Conservation (phyloP, 92 coral and sea anemone genomes). For the Muricea muricata region DNA sequence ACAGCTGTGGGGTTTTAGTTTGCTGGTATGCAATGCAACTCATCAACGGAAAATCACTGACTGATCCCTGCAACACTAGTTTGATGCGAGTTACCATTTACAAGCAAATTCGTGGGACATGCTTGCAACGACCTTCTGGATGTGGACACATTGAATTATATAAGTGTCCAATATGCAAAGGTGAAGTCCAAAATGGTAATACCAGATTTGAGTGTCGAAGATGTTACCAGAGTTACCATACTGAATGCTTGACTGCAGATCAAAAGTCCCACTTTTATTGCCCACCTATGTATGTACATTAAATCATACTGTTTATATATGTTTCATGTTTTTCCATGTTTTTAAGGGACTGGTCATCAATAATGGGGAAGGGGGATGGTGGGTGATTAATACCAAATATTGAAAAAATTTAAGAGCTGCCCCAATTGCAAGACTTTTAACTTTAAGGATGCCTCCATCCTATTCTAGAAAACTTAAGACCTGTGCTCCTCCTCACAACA, state of each 20-base stretch:
- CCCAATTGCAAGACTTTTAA: too few relatives aligned
- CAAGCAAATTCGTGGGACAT: not conserved
- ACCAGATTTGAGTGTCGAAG: not conserved
- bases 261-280: not conserved
- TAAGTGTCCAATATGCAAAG: not conserved
- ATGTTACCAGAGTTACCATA: conserved; percentile 1
- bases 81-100: not conserved
- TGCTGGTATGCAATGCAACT: not conserved
- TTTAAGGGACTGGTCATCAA: too few relatives aligned
- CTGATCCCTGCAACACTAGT: not conserved
- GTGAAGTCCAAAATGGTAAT: not conserved
- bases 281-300: not conserved
- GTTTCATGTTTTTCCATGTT: too few relatives aligned
- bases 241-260: not conserved
- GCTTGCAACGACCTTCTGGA: not conserved
- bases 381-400: too few relatives aligned
- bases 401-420: too few relatives aligned
- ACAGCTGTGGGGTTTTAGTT: not conserved
- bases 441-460: too few relatives aligned
- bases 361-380: too few relatives aligned
- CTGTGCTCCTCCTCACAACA: too few relatives aligned
- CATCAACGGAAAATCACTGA: not conserved
- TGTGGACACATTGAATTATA: not conserved
- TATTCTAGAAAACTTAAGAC: too few relatives aligned
- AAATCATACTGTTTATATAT: too few relatives aligned